Evolutionary conservation across 2,888 invertebrate species (phyloP).

Genomic region (Drosophila helvetica): DNA sequence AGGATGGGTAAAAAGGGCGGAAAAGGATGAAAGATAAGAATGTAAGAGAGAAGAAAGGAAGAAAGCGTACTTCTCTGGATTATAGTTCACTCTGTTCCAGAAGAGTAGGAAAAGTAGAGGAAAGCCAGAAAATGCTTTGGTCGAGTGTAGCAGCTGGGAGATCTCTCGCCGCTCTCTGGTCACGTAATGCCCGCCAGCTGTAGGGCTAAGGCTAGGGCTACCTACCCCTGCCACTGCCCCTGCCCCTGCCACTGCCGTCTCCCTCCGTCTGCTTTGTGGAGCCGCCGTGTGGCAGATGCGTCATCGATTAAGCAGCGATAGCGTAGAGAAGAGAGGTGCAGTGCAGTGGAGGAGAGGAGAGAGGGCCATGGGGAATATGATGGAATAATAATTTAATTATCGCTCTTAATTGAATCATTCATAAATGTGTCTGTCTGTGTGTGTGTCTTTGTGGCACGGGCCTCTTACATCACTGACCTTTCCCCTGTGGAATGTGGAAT

Average conservation of each 20-base stretch:
- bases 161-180: neutral
- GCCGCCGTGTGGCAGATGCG: neutral
- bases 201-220: neutral
- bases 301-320: neutral
- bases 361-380: slow-evolving; percentile 20
- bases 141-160: neutral
- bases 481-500: slow-evolving; percentile 8
- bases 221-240: no score
- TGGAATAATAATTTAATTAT: slow-evolving; percentile 71
- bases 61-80: no score
- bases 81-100: no score
- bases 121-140: neutral
- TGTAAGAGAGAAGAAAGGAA: neutral
- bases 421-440: slow-evolving; percentile 57
- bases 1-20: no score
- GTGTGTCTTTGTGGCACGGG: slow-evolving; percentile 19
- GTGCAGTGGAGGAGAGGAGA: slow-evolving; percentile 17
- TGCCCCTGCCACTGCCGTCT: no score
- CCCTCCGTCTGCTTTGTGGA: no score
- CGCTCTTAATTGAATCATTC: slow-evolving; percentile 65
- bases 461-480: slow-evolving; percentile 36
- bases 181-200: neutral
- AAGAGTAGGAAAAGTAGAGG: no score
- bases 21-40: no score
- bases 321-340: neutral